phyloP scores from a whole-genome alignment of 2,113 vertebrate genomes.

The Cottus gobio region DNA sequence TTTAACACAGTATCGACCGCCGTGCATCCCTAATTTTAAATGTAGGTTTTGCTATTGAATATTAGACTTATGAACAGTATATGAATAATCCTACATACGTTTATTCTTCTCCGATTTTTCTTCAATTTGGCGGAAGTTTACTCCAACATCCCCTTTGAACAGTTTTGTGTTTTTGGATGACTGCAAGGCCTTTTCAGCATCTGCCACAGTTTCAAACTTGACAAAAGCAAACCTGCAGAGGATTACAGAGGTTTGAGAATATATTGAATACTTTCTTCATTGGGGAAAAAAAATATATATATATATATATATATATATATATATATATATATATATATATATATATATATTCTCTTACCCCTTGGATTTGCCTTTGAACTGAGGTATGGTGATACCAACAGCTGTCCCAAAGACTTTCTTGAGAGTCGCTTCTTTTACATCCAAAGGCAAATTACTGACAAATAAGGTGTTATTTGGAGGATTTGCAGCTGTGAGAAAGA shows the following conservation, averaged over 20 bases:
- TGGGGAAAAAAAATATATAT: neutral
- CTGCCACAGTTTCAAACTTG: conserved; percentile 85
- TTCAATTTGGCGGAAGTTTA: conserved; percentile 81
- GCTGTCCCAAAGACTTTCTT: conserved; percentile 90
- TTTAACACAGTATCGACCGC: too few relatives aligned
- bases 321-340: too few relatives aligned
- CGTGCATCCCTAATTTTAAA: too few relatives aligned
- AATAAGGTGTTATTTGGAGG: conserved; percentile 83
- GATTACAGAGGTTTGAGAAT: neutral
- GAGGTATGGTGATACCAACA: conserved; percentile 85
- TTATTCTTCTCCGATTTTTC: conserved; percentile 11
- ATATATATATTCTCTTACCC: too few relatives aligned
- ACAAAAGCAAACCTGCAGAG: conserved; percentile 87
- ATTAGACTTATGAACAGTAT: neutral
- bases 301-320: too few relatives aligned
- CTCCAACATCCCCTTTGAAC: conserved; percentile 81
- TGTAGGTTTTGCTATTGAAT: neutral
- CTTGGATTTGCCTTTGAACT: conserved; percentile 85
- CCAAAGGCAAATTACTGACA: conserved; percentile 87
- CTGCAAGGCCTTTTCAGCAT: conserved; percentile 89
- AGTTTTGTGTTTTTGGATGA: conserved; percentile 85
- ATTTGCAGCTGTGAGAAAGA: conserved; percentile 30
- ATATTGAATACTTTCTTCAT: neutral
- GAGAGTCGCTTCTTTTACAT: conserved; percentile 84
- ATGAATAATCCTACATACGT: conserved; percentile 13